Conservation (phyloP, 2,888 invertebrate species). For the Mesochorus sp. region DNA sequence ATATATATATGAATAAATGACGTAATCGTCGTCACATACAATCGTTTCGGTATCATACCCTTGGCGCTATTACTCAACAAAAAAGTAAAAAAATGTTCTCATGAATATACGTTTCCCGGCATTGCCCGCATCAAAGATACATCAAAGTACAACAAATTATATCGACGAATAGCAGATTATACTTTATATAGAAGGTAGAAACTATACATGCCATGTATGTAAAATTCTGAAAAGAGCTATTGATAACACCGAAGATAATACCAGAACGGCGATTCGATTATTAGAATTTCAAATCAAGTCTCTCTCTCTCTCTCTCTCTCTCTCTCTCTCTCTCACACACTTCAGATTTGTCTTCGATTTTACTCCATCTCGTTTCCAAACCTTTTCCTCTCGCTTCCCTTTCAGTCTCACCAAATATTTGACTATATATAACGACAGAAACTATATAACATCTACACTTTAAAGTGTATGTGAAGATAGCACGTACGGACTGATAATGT, state of each 20-base stretch:
- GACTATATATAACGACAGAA: conserved; percentile 1
- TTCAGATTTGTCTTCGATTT: background rate
- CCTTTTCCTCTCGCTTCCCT: background rate
- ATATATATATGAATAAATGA: background rate
- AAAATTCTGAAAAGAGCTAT: background rate
- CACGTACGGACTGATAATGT: background rate
- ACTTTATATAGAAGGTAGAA: background rate
- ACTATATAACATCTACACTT: background rate
- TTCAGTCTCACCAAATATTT: conserved; percentile 34
- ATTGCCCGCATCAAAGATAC: too few relatives aligned
- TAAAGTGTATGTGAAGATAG: background rate
- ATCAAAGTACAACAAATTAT: background rate
- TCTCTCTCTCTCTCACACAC: background rate
- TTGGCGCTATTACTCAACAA: background rate
- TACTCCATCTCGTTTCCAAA: background rate
- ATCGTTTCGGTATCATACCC: background rate
- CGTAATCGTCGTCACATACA: background rate
- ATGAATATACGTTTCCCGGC: background rate
- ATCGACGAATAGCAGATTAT: background rate
- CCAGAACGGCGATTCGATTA: conserved; percentile 1
- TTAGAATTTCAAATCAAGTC: conserved; percentile 28
- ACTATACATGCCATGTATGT: background rate
- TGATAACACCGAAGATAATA: background rate
- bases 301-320: too few relatives aligned
- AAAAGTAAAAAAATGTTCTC: background rate